Evolutionary conservation across 2,888 invertebrate species (phyloP).

Genomic region (Lasioglossum leucozonium): DNA sequence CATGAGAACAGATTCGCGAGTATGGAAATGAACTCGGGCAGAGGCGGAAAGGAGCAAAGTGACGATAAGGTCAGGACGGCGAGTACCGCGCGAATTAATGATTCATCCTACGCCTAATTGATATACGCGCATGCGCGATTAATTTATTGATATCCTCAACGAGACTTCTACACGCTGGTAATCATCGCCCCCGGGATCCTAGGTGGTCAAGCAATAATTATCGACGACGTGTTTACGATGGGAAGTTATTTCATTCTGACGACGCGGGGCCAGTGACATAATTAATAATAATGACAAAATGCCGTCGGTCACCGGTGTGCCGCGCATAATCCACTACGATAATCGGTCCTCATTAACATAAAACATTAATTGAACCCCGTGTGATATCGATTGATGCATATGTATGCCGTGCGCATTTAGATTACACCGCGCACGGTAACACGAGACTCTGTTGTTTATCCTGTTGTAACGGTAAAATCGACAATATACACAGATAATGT

Average conservation of each 20-base stretch:
- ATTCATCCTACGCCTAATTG: conserved; percentile 73
- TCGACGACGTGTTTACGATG: conserved; percentile 65
- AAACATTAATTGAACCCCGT: conserved; percentile 55
- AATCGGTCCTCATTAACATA: conserved; percentile 51
- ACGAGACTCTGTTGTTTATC: conserved; percentile 7
- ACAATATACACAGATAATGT: conserved; percentile 7
- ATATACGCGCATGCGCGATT: conserved; percentile 72
- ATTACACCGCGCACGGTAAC: conserved; percentile 7
- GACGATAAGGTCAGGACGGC: conserved; percentile 26
- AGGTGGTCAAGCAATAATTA: conserved; percentile 63
- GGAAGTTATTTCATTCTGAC: conserved; percentile 62
- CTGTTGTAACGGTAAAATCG: conserved; percentile 1
- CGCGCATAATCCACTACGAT: conserved; percentile 25
- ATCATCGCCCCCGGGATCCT: conserved; percentile 63
- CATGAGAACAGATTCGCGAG: not conserved
- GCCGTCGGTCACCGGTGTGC: conserved; percentile 30
- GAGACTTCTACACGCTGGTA: conserved; percentile 68
- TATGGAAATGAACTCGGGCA: conserved; percentile 38
- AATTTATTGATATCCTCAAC: conserved; percentile 75
- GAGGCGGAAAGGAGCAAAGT: conserved; percentile 10
- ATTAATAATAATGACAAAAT: conserved; percentile 70
- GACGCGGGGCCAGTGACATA: conserved; percentile 55
- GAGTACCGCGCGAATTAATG: conserved; percentile 64
- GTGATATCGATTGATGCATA: conserved; percentile 24
- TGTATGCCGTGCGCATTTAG: conserved; percentile 28